Evolutionary conservation across 2,888 invertebrate genomes (phyloP).

Genomic region (Dryadula phaetusa): DNA sequence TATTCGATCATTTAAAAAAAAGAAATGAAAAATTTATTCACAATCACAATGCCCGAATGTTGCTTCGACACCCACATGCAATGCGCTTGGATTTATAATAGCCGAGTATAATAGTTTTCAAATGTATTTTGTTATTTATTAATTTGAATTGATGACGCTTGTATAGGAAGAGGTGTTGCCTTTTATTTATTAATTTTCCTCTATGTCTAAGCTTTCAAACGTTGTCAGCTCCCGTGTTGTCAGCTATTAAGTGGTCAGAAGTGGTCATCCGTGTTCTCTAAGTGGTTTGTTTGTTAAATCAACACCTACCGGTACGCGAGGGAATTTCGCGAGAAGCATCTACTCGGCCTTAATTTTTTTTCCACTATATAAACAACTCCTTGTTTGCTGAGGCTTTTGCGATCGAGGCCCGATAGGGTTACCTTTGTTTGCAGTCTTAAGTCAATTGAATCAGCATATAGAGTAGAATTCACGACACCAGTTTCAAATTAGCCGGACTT

Average conservation of each 20-base stretch:
- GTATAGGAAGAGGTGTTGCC: conserved; percentile 9
- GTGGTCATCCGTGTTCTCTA: conserved; percentile 72
- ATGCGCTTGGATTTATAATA: conserved; percentile 29
- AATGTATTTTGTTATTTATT: conserved; percentile 29
- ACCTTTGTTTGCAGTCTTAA: conserved; percentile 65
- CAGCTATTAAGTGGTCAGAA: conserved; percentile 68
- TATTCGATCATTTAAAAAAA: conserved; percentile 54
- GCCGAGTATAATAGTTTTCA: conserved; percentile 26
- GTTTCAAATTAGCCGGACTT: conserved; percentile 48
- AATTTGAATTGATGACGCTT: conserved; percentile 17
- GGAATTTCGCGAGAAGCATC: conserved; percentile 72
- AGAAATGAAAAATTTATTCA: conserved; percentile 47
- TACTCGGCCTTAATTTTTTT: conserved; percentile 70
- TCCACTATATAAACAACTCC: conserved; percentile 62
- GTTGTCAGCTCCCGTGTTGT: conserved; percentile 61
- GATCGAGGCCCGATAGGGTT: conserved; percentile 77
- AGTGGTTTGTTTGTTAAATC: conserved; percentile 70
- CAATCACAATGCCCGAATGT: conserved; percentile 44
- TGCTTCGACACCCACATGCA: conserved; percentile 47
- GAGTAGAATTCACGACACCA: conserved; percentile 44
- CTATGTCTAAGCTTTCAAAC: background rate
- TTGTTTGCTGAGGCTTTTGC: conserved; percentile 72
- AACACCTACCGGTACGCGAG: conserved; percentile 75
- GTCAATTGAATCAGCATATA: conserved; percentile 56
- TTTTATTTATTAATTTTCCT: background rate